A percentile compares a stretch with the other conserved stretches of the same genome.
phyloP scores from a whole-genome alignment of 2,888 invertebrate genomes.

The Thymelicus lineola region DNA sequence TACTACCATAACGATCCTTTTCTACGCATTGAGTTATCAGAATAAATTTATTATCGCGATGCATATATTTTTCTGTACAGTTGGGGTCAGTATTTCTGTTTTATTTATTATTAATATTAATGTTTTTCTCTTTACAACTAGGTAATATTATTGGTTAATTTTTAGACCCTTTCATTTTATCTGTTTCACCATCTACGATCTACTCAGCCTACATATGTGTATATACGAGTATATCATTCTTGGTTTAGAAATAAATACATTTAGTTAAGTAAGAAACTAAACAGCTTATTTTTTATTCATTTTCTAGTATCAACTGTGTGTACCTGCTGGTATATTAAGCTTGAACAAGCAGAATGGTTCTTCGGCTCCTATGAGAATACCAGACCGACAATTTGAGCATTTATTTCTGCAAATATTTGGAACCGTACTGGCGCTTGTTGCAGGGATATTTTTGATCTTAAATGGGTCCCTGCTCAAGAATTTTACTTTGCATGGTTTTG shows the following conservation, averaged over 20 bases:
- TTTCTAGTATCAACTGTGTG: conserved; percentile 56
- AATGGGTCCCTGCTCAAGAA: conserved; percentile 22
- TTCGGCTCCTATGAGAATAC: conserved; percentile 48
- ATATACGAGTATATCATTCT: too few relatives aligned
- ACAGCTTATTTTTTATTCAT: not conserved
- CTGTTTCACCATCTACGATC: too few relatives aligned
- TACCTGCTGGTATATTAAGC: conserved; percentile 54
- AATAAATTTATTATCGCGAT: conserved; percentile 42
- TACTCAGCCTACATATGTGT: too few relatives aligned
- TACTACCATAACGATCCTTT: conserved; percentile 50
- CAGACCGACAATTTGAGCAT: conserved; percentile 52
- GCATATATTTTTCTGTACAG: conserved; percentile 59
- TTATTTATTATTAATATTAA: not conserved
- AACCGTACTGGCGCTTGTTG: conserved; percentile 40
- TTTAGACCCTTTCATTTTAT: too few relatives aligned
- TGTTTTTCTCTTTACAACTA: too few relatives aligned
- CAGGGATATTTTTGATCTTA: conserved; percentile 29
- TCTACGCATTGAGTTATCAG: conserved; percentile 51
- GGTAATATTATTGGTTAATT: too few relatives aligned
- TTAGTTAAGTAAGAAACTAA: too few relatives aligned
- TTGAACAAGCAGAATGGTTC: conserved; percentile 52
- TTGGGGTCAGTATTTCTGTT: conserved; percentile 56
- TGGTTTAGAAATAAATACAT: too few relatives aligned
- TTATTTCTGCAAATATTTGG: conserved; percentile 48
- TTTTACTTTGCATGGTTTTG: conserved; percentile 36